These are phyloP conservation scores for Dasyurus viverrinus DNA, from an alignment of 2,113 vertebrate genomes.

Conservation along the genomic window DNA sequence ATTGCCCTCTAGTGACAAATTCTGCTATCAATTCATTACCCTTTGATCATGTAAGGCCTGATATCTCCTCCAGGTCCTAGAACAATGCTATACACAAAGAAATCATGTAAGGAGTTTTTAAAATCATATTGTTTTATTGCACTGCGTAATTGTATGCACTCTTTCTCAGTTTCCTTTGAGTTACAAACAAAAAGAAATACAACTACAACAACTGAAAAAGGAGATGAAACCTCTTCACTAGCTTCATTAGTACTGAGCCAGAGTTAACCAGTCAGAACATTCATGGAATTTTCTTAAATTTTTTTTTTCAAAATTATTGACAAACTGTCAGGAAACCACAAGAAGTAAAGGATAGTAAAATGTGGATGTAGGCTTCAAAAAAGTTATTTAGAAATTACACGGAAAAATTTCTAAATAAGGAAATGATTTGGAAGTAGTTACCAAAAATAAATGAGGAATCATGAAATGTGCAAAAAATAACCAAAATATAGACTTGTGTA, in stretches of 20 bases:
- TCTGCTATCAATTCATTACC: background rate
- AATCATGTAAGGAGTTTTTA: background rate
- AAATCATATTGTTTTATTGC: background rate
- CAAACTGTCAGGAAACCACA: slow-evolving; percentile 44
- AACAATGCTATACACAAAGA: background rate
- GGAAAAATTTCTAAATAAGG: background rate
- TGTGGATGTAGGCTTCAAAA: background rate
- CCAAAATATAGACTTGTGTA: background rate
- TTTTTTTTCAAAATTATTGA: slow-evolving; percentile 42
- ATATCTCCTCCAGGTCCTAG: background rate
- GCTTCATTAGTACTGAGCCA: background rate
- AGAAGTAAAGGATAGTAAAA: background rate
- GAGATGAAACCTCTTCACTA: too few relatives aligned
- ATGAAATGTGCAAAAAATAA: slow-evolving; percentile 28
- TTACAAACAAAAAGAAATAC: background rate
- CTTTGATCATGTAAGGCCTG: background rate
- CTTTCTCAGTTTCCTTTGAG: background rate
- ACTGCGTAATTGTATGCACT: background rate
- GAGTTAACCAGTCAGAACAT: background rate
- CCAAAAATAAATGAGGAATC: slow-evolving; percentile 21
- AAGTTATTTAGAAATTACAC: background rate
- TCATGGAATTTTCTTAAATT: slow-evolving; percentile 12
- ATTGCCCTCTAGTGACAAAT: background rate
- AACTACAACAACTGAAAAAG: background rate
- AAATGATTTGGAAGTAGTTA: slow-evolving; percentile 18